Evolutionary conservation across 1,140 invertebrate genomes (phyloP).

Genomic region (Oncopeltus fasciatus): DNA sequence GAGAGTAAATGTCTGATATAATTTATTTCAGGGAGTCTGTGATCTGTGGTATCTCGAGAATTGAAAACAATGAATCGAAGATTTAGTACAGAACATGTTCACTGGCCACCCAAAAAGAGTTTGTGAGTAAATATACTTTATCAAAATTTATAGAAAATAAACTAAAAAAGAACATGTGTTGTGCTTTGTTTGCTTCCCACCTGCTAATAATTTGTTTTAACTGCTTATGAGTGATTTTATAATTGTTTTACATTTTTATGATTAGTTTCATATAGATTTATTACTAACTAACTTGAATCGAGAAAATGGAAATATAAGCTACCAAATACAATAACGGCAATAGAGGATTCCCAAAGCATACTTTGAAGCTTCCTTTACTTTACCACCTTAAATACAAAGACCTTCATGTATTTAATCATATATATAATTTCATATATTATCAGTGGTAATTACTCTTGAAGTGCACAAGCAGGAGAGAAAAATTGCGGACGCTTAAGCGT

Average conservation of each 20-base stretch:
- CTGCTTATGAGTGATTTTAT: neutral
- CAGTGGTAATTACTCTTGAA: too few relatives aligned
- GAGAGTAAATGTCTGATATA: too few relatives aligned
- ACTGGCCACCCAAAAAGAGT: neutral
- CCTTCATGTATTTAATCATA: too few relatives aligned
- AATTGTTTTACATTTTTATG: neutral
- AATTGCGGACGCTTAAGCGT: too few relatives aligned
- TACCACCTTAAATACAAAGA: too few relatives aligned
- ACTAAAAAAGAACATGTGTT: neutral
- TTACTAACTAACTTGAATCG: neutral
- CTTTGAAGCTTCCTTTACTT: too few relatives aligned
- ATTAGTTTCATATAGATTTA: neutral
- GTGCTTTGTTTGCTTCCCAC: neutral
- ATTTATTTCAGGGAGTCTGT: neutral
- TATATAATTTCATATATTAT: too few relatives aligned
- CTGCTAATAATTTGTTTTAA: neutral
- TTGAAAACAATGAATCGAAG: neutral
- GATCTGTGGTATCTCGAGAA: neutral
- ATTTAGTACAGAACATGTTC: neutral
- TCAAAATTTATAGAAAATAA: neutral
- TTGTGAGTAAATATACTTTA: neutral
- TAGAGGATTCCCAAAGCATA: too few relatives aligned
- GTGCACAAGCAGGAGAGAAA: too few relatives aligned
- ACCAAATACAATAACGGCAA: too few relatives aligned
- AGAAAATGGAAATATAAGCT: neutral